Base-by-base conservation (phyloP, 2,888 invertebrate species). In the Erpobdella octoculata region DNA sequence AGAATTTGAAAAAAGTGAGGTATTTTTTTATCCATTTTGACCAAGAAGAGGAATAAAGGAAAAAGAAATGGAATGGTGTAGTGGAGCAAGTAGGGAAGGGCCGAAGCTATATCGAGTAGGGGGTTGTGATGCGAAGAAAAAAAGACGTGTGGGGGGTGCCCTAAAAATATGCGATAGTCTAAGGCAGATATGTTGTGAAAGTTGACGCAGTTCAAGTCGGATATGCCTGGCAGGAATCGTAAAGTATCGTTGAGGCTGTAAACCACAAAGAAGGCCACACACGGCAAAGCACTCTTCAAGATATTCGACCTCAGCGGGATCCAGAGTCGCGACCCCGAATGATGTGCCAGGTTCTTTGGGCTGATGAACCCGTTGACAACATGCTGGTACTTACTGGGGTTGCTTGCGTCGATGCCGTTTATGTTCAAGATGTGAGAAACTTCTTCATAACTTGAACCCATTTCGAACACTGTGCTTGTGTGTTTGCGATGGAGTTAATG, bases 81-180 rank as follows among this genome's bases (percentile, higher is more conserved):
- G 41, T 76, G 76, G 25, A 74, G 31, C 21, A 76, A 72, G 71
- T 76, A 76, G 21, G 76, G 76, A 5, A 75, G 28, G 36, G 76
- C 75, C 3, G 76, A 41, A 41, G 76, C 46, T 15, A 76, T 33
- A 53, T 76, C 76, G 18, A 71, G 59, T 18, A 75, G 41, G 35
- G 71, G 70, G 18, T 48, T 37, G 31, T 21, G 46, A 46, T 71
- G 70, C 12, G 71, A 59, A 5, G 75, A 74, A 21, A 76, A 38
- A 36, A 75, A 37, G 21, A 59, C 12, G 33, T 76, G 75, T 12
- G 76, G 74, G 2, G 69, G 70, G 28, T 69, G 25, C 41, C 70
- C 73, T 28, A 61, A 71, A 18, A 76, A 67, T 9, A 76, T 9
- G n/a, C 36, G 31, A n/a, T 61, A 64, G 41, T 76, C 76, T 9